These are phyloP conservation scores for Varanus komodoensis DNA, from an alignment of 2,113 vertebrate genomes.

Conservation along the genomic window DNA sequence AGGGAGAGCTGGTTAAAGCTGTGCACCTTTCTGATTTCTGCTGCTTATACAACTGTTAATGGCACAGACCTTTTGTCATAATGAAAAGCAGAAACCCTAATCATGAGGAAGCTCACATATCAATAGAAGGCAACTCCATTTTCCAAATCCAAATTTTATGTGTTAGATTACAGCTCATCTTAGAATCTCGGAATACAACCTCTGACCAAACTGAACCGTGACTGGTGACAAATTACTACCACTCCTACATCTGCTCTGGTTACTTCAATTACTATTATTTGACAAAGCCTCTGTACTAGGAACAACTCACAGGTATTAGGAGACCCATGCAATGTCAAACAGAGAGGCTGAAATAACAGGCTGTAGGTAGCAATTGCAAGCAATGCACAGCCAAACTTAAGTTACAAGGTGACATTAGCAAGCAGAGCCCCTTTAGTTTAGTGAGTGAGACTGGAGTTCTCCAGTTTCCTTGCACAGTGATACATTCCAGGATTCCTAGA, in stretches of 20 bases:
- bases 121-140: conserved; percentile 36
- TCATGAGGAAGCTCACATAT: conserved; percentile 35
- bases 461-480: background rate
- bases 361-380: background rate
- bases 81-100: background rate
- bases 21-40: background rate
- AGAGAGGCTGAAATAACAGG: background rate
- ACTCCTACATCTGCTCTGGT: background rate
- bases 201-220: background rate
- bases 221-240: conserved; percentile 2
- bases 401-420: background rate
- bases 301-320: background rate
- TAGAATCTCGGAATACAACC: background rate
- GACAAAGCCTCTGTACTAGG: no score
- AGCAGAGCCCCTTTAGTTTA: background rate
- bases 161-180: conserved; percentile 33
- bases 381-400: background rate
- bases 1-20: background rate
- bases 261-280: background rate
- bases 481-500: background rate
- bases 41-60: background rate
- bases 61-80: background rate
- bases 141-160: conserved; percentile 49
- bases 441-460: background rate
- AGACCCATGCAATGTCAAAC: background rate